Conservation (phyloP, 2,113 vertebrate species). For the Passerina amoena region DNA sequence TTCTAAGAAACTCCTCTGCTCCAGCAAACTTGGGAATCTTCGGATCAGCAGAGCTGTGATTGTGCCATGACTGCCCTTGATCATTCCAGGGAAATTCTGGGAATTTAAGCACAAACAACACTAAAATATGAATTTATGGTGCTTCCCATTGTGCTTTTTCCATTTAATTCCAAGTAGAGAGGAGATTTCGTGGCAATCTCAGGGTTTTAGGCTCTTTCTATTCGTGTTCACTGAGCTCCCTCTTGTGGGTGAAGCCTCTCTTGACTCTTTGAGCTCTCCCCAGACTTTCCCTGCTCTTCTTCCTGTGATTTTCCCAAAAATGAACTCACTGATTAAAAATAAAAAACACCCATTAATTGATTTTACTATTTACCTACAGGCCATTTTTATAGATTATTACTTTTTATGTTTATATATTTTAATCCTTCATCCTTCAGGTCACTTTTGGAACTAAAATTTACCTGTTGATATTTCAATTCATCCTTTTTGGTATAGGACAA, state of each 20-base stretch:
- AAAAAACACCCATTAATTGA: not conserved
- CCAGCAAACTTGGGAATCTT: not conserved
- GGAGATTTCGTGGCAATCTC: rapidly evolving
- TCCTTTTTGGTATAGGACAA: not conserved
- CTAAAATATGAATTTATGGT: not conserved
- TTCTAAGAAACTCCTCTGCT: not conserved
- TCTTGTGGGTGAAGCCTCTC: slow-evolving; percentile 11
- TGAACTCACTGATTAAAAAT: not conserved
- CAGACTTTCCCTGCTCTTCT: rapidly evolving
- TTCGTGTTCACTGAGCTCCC: slow-evolving; percentile 21
- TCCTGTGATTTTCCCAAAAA: rapidly evolving
- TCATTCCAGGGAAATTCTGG: not conserved
- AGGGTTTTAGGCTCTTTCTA: rapidly evolving
- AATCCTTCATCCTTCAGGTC: not conserved
- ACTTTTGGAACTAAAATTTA: not conserved
- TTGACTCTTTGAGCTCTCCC: rapidly evolving
- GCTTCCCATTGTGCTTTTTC: not conserved
- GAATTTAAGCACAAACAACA: rapidly evolving
- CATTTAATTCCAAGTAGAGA: rapidly evolving
- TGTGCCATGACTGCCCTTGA: rapidly evolving
- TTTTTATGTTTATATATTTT: not conserved
- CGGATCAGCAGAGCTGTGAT: rapidly evolving
- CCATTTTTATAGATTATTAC: rapidly evolving
- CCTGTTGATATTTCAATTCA: not conserved
- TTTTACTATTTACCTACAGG: not conserved